Conservation (phyloP, 2,113 vertebrate genomes). For the Hypanus sabinus region DNA sequence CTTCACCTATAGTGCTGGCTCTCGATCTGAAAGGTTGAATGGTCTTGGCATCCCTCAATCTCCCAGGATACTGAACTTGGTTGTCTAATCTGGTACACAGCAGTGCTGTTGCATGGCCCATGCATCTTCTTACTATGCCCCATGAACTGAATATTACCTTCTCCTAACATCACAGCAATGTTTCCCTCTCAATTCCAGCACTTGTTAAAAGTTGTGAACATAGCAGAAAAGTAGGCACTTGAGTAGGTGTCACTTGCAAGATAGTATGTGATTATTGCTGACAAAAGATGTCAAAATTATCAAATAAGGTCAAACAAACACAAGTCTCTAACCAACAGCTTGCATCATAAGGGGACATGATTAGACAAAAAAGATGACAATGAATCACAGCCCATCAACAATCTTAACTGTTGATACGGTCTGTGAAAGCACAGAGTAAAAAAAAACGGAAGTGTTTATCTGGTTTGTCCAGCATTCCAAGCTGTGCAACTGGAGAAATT, state of each 20-base stretch:
- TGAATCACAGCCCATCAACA: background rate
- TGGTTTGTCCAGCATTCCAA: no score
- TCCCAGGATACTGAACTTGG: background rate
- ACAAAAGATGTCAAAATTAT: background rate
- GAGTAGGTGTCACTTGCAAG: background rate
- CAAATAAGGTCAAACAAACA: conserved; percentile 15
- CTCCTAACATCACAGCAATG: background rate
- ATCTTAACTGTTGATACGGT: no score
- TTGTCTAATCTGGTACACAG: background rate
- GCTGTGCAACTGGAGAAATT: no score
- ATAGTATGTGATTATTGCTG: background rate
- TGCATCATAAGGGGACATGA: background rate
- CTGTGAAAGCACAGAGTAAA: no score
- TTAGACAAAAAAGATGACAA: background rate
- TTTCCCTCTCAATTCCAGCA: background rate
- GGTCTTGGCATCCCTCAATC: background rate
- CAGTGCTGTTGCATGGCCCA: background rate
- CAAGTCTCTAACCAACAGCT: background rate
- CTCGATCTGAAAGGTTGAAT: background rate
- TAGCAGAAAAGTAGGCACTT: background rate
- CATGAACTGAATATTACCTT: background rate
- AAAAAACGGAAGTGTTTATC: no score
- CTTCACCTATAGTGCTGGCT: background rate
- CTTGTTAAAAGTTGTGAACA: background rate
- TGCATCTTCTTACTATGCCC: background rate